Percentiles rank a stretch among this genome's conserved stretches.
These are phyloP conservation scores for Xylocampa areola DNA, from an alignment of 2,888 invertebrate genomes.

Conservation along the genomic window DNA sequence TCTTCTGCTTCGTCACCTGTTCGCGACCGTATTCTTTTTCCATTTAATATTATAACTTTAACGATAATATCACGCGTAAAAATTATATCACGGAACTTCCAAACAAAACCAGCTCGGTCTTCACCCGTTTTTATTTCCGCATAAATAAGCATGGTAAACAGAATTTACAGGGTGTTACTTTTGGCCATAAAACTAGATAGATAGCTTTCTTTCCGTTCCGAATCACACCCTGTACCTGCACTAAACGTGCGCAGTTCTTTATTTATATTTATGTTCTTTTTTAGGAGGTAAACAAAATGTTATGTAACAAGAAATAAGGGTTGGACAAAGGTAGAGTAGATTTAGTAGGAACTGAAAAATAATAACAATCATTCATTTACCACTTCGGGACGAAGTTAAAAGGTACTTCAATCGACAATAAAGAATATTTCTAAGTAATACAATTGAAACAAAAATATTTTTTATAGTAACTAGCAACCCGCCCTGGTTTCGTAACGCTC, in stretches of 20 bases:
- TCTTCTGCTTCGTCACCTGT: too few species aligned
- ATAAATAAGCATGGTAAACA: constrained; percentile 58
- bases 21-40: too few species aligned
- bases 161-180: constrained; percentile 52
- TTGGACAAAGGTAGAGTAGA: not conserved
- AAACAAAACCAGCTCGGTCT: constrained; percentile 19
- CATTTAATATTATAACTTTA: too few species aligned
- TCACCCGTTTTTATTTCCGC: constrained; percentile 53
- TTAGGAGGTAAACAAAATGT: constrained; percentile 1
- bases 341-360: too few species aligned
- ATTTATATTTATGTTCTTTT: constrained; percentile 21
- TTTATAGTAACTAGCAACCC: too few species aligned
- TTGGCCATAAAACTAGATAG: constrained; percentile 53
- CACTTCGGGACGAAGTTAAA: too few species aligned
- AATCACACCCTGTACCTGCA: constrained; percentile 19
- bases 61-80: not conserved
- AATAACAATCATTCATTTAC: too few species aligned
- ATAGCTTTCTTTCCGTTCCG: constrained; percentile 29
- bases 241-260: constrained; percentile 22
- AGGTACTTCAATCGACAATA: too few species aligned
- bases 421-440: too few species aligned
- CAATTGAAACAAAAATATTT: too few species aligned
- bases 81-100: constrained; percentile 21
- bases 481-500: too few species aligned
- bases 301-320: not conserved